A percentile compares a stretch with the other conserved stretches of the same genome.
Conservation (phyloP, 2,113 vertebrate genomes). For the Gopherus flavomarginatus region DNA sequence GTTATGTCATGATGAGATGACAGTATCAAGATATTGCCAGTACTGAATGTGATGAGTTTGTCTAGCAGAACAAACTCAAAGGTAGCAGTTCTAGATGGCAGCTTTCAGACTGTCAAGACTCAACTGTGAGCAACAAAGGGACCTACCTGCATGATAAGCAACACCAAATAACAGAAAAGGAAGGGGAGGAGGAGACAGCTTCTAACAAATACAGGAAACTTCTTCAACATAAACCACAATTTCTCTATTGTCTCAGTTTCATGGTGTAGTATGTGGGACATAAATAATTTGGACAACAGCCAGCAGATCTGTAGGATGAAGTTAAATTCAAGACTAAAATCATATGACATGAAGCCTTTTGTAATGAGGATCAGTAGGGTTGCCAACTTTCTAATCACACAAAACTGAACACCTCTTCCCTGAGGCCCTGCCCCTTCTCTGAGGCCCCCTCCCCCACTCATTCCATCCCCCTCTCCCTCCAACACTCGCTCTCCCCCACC, state of each 20-base stretch:
- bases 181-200: slow-evolving; percentile 24
- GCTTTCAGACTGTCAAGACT: rapidly evolving
- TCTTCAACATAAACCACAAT: slow-evolving; percentile 62
- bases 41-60: rapidly evolving
- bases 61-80: not conserved
- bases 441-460: too few relatives aligned
- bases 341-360: rapidly evolving
- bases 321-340: not conserved
- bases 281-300: slow-evolving; percentile 19
- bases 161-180: not conserved
- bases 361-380: not conserved
- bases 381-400: too few relatives aligned
- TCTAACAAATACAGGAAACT: slow-evolving; percentile 67
- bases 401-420: too few relatives aligned
- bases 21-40: rapidly evolving
- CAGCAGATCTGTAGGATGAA: not conserved
- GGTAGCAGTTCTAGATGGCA: not conserved
- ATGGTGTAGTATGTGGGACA: not conserved
- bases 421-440: too few relatives aligned
- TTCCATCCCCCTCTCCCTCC: too few relatives aligned
- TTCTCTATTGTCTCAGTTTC: slow-evolving; percentile 62
- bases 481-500: too few relatives aligned
- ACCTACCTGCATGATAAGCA: not conserved
- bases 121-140: rapidly evolving
- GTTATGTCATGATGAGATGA: not conserved